Base-by-base conservation (phyloP, 2,888 invertebrate genomes). In the Clusia tigrina region DNA sequence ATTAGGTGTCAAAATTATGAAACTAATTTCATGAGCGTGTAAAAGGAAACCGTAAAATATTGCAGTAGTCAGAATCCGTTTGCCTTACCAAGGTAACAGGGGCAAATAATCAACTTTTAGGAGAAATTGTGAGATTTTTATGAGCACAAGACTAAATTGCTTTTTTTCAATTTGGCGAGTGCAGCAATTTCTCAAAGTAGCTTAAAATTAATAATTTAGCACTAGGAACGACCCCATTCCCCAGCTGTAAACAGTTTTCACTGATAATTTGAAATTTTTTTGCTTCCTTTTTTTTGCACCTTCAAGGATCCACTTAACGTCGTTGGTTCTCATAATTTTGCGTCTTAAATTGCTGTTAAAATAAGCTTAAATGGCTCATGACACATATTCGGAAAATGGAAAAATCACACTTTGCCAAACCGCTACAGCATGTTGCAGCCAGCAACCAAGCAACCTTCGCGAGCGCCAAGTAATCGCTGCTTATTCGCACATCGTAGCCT, bases 321-420 rank as follows among this genome's bases (percentile, higher is more conserved):
- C 18, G 20, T 20, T 20, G 48, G 48, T 15, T 68, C 71, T 73
- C 76, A 78, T 76, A 76, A 78, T 76, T 76, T 76, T 74, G 74
- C 72, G 73, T 71, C 72, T 76, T 75, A 78, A 78, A 78, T 78
- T 79, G 77, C 79, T 78, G 76, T 74, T 74, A 72, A 78, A 79
- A 78, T 78, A 76, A 78, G 78, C 79, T 78, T 78, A 78, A 78
- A 79, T 78, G 79, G 79, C 79, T 78, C 78, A 78, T 76, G 79
- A 78, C 76, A 79, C 78, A 79, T 78, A 76, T 76, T 71, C 65
- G 67, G 65, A 66, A 67, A 64, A 67, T 63, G 64, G 63, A 60
- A 64, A 67, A 67, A 48, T 18, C 18, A 48, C 48, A 48, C 5
- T 22, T 18, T 48, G 32, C n/a, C n/a, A n/a, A 42, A 32, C 32